A percentile compares a stretch with the other conserved stretches of the same genome.
Evolutionary conservation across 2,113 vertebrate species (phyloP).

Genomic region (Rhinolophus ferrumequinum): DNA sequence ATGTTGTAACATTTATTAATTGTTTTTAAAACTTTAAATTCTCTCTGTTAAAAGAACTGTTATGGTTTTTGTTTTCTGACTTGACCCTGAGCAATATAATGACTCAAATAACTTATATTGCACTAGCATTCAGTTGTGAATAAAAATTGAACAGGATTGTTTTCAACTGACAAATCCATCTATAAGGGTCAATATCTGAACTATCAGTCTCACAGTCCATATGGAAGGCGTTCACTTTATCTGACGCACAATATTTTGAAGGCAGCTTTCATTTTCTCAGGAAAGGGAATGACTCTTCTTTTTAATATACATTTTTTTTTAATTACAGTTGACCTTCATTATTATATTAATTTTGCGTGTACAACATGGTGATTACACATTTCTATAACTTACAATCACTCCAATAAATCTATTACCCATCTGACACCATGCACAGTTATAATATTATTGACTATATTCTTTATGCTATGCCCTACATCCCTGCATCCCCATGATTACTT

Average conservation of each 20-base stretch:
- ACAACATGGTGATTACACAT: too few relatives aligned
- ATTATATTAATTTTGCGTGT: too few relatives aligned
- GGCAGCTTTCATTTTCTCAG: background rate
- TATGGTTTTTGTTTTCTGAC: background rate
- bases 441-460: too few relatives aligned
- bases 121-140: background rate
- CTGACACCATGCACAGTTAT: too few relatives aligned
- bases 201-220: background rate
- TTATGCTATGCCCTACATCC: too few relatives aligned
- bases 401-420: too few relatives aligned
- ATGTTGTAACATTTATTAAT: background rate
- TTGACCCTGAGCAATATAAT: background rate
- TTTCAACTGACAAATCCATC: background rate
- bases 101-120: background rate
- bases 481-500: too few relatives aligned
- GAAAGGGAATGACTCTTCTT: background rate
- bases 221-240: background rate
- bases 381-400: too few relatives aligned
- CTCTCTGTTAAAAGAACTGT: background rate
- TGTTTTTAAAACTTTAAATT: background rate
- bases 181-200: background rate
- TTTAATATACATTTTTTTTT: too few relatives aligned
- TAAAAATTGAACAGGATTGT: background rate
- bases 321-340: too few relatives aligned
- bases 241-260: background rate